Evolutionary conservation across 92 coral and sea anemone genomes (phyloP).

Genomic region (Muricea muricata): DNA sequence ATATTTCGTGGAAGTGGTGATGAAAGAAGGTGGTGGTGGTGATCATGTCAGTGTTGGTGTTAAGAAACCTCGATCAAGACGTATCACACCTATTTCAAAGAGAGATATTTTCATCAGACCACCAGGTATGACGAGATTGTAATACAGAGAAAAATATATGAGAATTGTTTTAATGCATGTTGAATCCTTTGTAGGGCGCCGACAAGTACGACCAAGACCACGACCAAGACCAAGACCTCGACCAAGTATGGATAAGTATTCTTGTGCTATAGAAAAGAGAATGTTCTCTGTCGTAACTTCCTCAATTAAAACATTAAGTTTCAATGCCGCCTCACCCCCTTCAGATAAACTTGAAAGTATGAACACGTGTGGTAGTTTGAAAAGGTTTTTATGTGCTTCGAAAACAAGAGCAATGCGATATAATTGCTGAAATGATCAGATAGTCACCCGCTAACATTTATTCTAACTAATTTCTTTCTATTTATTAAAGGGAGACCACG

Average conservation of each 20-base stretch:
- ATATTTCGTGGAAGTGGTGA: slow-evolving; percentile 72
- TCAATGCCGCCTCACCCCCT: too few relatives aligned
- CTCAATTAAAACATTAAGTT: too few relatives aligned
- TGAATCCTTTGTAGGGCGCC: too few relatives aligned
- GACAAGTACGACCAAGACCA: background rate
- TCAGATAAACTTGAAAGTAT: too few relatives aligned
- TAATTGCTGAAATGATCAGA: background rate
- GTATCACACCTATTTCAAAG: background rate
- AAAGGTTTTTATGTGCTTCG: too few relatives aligned
- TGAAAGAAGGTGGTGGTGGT: slow-evolving; percentile 69
- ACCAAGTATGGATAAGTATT: slow-evolving; percentile 2
- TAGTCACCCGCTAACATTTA: background rate
- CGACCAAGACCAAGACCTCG: background rate
- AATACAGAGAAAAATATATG: background rate
- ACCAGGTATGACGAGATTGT: background rate
- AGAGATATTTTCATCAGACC: background rate
- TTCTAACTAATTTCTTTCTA: too few relatives aligned
- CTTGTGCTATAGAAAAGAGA: too few relatives aligned
- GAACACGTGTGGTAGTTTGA: too few relatives aligned
- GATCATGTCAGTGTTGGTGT: slow-evolving; percentile 73
- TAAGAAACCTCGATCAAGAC: background rate
- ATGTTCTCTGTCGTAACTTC: too few relatives aligned
- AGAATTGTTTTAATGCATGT: background rate
- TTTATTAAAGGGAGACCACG: background rate
- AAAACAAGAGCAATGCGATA: too few relatives aligned